Conservation (phyloP, 2,113 vertebrate genomes). For the Tricholaema leucomelas region DNA sequence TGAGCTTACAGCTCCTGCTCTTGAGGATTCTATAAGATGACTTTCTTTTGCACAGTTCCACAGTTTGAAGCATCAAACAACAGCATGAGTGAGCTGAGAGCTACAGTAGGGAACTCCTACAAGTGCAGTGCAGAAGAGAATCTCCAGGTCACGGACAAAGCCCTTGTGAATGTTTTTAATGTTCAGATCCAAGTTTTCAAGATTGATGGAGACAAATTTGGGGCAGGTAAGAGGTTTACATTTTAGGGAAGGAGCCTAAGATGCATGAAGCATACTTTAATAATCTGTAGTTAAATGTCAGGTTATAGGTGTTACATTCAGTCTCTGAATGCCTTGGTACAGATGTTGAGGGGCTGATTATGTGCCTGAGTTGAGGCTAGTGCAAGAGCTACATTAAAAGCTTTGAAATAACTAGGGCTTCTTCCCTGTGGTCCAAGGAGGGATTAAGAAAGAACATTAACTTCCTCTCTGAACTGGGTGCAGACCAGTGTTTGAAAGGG, state of each 20-base stretch:
- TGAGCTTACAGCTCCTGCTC: not conserved
- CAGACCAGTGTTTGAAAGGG: not conserved
- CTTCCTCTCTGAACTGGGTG: not conserved
- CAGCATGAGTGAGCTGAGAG: conserved; percentile 83
- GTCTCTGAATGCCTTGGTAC: not conserved
- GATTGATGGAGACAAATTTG: conserved; percentile 82
- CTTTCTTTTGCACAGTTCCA: conserved; percentile 25
- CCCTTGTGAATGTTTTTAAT: conserved; percentile 84
- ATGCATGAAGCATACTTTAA: not conserved
- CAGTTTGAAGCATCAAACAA: conserved; percentile 63
- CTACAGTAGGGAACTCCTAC: conserved; percentile 87
- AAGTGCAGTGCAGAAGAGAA: conserved; percentile 85
- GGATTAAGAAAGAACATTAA: not conserved
- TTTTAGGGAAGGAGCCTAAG: not conserved
- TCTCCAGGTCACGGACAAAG: conserved; percentile 67
- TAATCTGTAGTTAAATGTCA: not conserved
- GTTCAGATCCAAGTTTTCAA: conserved; percentile 91
- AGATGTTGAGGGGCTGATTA: not conserved
- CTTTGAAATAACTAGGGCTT: not conserved
- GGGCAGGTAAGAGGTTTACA: conserved; percentile 80
- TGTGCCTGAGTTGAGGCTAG: not conserved
- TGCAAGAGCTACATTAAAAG: not conserved
- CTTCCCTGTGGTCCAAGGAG: not conserved
- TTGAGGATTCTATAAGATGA: not conserved
- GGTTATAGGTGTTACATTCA: not conserved